Conservation (phyloP, 2,797 vertebrate genomes). For the Hafferia zeledoni region DNA sequence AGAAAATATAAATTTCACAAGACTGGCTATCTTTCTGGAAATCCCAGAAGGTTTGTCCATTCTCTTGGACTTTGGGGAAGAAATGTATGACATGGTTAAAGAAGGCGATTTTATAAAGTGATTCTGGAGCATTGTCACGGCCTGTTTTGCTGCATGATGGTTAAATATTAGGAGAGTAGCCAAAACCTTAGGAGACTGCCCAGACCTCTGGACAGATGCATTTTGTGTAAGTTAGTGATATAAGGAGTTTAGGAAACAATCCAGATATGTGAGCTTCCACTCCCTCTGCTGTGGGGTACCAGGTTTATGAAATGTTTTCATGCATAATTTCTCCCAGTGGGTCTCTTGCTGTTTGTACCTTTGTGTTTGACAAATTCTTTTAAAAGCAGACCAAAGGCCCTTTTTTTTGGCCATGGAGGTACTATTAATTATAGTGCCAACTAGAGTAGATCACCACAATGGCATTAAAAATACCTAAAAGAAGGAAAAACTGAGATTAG, state of each 20-base stretch:
- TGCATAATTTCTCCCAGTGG: not conserved
- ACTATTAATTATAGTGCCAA: not conserved
- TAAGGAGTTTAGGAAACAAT: not conserved
- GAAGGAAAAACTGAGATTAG: not conserved
- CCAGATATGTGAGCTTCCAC: not conserved
- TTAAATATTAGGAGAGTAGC: not conserved
- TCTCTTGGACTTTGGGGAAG: not conserved
- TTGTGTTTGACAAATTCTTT: not conserved
- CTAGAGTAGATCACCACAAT: not conserved
- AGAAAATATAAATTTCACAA: not conserved
- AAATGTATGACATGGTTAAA: not conserved
- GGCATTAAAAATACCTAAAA: not conserved
- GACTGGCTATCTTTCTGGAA: not conserved
- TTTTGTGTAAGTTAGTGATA: not conserved
- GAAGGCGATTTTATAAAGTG: not conserved
- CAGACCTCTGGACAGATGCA: not conserved
- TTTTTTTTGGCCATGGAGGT: not conserved
- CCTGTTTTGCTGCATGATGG: not conserved
- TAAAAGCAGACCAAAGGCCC: not conserved
- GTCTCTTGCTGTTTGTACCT: not conserved
- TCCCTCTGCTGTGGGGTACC: not conserved
- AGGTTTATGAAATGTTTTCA: not conserved
- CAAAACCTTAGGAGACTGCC: not conserved
- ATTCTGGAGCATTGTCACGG: not conserved
- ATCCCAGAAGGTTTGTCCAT: not conserved